Evolutionary conservation across 2,797 vertebrate species (phyloP), one percentile per base, ranked within the genome.

Genomic region (Anomalospiza imberbis): DNA sequence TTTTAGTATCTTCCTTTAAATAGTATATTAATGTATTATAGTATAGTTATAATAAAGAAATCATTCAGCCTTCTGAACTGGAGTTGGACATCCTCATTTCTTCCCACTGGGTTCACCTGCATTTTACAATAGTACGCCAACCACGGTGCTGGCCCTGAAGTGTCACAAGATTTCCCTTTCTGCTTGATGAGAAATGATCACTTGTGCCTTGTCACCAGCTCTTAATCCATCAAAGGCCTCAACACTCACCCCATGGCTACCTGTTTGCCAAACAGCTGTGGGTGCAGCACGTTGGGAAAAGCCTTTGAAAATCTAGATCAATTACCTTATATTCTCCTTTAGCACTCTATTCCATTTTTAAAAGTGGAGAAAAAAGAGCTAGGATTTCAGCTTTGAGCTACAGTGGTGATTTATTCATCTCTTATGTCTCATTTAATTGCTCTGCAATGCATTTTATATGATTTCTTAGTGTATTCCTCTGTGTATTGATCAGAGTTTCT

Each of bases 181-280:
- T 86, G 42, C 86, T 36, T 57, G 57, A 66, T 93, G 68, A 77
- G 92, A 75, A 61, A 82, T 34, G 63, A 57, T 34, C 62, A 60
- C 88, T 73, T 67, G 57, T 85, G 60, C 79, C 58, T 80, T 79
- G 53, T 44, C 86, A 88, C 70, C 75, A 83, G 45, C 44, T 87
- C 68, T 76, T 85, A 85, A 94, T 89, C 58, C 72, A 87, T 67
- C 74, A 89, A 86, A 92, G 31, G n/a, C 47, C 34, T 91, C 16
- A 65, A 55, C 44, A 87, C 32, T 67, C 55, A 45, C 34, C 73
- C 70, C 65, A 18, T 40, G 78, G 62, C 60, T 53, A 58, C 47
- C 50, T n/a, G 42, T 66, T 50, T 88, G 38, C 63, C 82, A 88
- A 94, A 84, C 40, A 94, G 20, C 44, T 34, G 19, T 6, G 6